These are phyloP conservation scores for Accipiter cooperii DNA, from an alignment of 2,113 vertebrate genomes.

Conservation along the genomic window DNA sequence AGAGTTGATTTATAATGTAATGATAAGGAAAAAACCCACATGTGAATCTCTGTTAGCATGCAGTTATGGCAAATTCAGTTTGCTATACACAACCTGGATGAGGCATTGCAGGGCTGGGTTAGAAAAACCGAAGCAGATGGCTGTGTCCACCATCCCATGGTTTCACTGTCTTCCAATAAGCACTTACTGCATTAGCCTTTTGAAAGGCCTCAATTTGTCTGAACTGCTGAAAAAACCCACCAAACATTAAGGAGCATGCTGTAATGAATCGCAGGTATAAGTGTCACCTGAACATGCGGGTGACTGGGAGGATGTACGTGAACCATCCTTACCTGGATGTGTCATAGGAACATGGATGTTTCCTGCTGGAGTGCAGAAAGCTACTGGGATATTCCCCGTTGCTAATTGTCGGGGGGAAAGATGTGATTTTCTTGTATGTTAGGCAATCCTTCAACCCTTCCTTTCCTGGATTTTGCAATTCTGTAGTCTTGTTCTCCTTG, in stretches of 20 bases:
- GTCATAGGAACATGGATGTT: not conserved
- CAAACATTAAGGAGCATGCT: not conserved
- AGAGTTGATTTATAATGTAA: not conserved
- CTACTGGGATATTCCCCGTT: not conserved
- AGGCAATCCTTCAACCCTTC: not conserved
- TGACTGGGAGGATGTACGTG: not conserved
- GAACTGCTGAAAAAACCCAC: not conserved
- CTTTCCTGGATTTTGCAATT: constrained; percentile 12
- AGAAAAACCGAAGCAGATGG: not conserved
- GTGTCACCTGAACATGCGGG: not conserved
- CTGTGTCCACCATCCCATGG: not conserved
- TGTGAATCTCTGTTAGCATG: not conserved
- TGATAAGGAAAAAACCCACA: not conserved
- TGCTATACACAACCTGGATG: not conserved
- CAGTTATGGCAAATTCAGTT: not conserved
- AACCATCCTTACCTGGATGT: not conserved
- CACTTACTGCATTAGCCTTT: not conserved
- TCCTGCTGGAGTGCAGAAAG: not conserved
- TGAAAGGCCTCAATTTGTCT: not conserved
- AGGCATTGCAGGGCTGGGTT: not conserved
- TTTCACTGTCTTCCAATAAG: not conserved
- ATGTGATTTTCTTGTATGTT: not conserved
- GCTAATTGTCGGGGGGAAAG: not conserved
- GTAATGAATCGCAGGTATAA: not conserved
- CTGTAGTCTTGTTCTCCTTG: constrained; percentile 27